A percentile compares a stretch with the other conserved stretches of the same genome.
Conservation (phyloP, 2,797 vertebrate species). For the Microctenopoma lineatum region DNA sequence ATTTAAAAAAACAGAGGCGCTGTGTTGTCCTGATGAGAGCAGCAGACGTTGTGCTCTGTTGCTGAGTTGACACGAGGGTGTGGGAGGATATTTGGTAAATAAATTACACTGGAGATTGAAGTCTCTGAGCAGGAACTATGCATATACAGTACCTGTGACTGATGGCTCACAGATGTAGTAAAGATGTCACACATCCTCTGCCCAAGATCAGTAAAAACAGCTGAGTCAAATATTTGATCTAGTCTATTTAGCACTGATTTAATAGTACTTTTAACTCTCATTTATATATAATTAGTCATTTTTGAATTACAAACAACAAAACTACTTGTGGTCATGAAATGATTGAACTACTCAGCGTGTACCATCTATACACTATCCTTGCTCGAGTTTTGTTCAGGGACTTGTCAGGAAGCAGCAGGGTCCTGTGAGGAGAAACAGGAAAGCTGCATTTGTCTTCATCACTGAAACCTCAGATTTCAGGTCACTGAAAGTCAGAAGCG, state of each 20-base stretch:
- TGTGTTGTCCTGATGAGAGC: conserved; percentile 71
- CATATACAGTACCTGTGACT: conserved; percentile 53
- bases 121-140: conserved; percentile 61
- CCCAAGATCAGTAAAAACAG: conserved; percentile 4
- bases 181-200: conserved; percentile 17
- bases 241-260: background rate
- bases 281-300: too few relatives aligned
- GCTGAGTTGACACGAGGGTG: conserved; percentile 11
- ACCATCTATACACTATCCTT: too few relatives aligned
- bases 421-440: conserved; percentile 23
- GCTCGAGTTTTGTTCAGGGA: conserved; percentile 17
- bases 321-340: background rate
- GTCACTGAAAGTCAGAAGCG: conserved; percentile 44
- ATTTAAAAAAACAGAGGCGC: conserved; percentile 16
- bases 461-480: conserved; percentile 28
- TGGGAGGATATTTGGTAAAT: conserved; percentile 44
- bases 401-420: conserved; percentile 12
- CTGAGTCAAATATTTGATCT: background rate
- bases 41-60: conserved; percentile 60
- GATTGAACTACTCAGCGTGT: background rate
- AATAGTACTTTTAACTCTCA: background rate
- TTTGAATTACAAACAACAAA: background rate
- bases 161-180: conserved; percentile 58
- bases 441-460: conserved; percentile 43
- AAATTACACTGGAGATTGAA: conserved; percentile 58